These are phyloP conservation scores for Stichodactyla mertensii DNA, from an alignment of 64 coral and sea anemone genomes.

Conservation along the genomic window DNA sequence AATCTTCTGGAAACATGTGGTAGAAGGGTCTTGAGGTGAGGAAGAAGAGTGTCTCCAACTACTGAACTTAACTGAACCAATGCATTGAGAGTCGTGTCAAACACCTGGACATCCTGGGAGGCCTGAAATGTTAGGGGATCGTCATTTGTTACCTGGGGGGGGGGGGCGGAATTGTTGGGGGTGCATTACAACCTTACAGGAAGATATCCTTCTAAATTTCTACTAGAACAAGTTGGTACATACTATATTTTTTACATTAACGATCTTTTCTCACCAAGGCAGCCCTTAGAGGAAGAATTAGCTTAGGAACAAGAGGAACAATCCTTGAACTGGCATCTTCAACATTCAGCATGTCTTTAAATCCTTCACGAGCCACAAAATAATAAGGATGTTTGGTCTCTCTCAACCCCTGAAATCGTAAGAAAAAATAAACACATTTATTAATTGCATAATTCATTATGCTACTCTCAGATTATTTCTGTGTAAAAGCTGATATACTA, in stretches of 20 bases:
- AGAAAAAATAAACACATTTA: background rate
- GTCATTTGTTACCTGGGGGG: no score
- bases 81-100: slow-evolving; percentile 70
- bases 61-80: slow-evolving; percentile 78
- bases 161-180: no score
- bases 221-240: background rate
- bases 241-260: background rate
- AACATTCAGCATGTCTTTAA: slow-evolving; percentile 79
- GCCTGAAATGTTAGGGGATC: slow-evolving; percentile 20
- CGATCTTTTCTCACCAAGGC: slow-evolving; percentile 58
- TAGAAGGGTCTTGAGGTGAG: slow-evolving; percentile 81
- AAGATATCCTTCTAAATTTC: no score
- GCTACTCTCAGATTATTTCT: no score
- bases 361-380: slow-evolving; percentile 95
- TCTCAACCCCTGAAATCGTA: slow-evolving; percentile 55
- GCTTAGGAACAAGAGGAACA: slow-evolving; percentile 64
- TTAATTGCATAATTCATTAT: background rate
- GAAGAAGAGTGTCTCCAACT: slow-evolving; percentile 55
- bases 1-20: slow-evolving; percentile 90
- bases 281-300: slow-evolving; percentile 74
- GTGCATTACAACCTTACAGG: no score
- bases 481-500: no score
- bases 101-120: slow-evolving; percentile 65
- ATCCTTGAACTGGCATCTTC: slow-evolving; percentile 67
- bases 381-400: slow-evolving; percentile 94